phyloP scores from a whole-genome alignment of 2,797 vertebrate species.

The Karalla daura region DNA sequence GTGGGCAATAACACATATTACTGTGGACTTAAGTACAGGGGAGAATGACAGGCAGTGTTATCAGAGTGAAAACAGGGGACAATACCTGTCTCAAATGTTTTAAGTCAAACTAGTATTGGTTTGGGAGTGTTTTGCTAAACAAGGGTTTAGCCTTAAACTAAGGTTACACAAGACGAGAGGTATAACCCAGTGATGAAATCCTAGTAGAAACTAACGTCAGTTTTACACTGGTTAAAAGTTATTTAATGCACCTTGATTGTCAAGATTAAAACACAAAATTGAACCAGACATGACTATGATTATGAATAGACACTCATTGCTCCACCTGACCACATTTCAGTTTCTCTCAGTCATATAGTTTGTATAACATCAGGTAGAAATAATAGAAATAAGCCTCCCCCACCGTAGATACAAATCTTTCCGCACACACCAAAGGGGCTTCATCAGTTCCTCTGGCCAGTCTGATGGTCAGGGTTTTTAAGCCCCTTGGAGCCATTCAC shows the following conservation, averaged over 20 bases:
- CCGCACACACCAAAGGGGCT: background rate
- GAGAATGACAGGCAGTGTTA: background rate
- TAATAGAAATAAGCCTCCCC: background rate
- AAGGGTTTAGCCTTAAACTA: too few species aligned
- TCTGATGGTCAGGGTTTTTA: background rate
- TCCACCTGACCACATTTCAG: background rate
- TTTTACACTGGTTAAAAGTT: too few species aligned
- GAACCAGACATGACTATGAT: too few species aligned
- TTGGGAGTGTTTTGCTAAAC: too few species aligned
- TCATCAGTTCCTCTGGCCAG: background rate
- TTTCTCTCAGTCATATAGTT: background rate
- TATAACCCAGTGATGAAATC: too few species aligned
- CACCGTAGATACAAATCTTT: background rate
- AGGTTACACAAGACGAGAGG: too few species aligned
- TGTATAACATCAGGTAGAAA: background rate
- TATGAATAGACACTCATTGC: background rate
- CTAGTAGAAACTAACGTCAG: too few species aligned
- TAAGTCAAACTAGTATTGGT: background rate
- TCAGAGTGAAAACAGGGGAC: background rate
- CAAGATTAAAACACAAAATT: too few species aligned
- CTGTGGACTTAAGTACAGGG: background rate
- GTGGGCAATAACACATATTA: background rate
- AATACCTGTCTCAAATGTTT: background rate
- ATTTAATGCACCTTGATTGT: too few species aligned
- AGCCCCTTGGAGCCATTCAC: conserved; percentile 6